A percentile compares a stretch with the other conserved stretches of the same genome.
phyloP scores from a whole-genome alignment of 2,888 invertebrate species.

The Tetropium fuscum region DNA sequence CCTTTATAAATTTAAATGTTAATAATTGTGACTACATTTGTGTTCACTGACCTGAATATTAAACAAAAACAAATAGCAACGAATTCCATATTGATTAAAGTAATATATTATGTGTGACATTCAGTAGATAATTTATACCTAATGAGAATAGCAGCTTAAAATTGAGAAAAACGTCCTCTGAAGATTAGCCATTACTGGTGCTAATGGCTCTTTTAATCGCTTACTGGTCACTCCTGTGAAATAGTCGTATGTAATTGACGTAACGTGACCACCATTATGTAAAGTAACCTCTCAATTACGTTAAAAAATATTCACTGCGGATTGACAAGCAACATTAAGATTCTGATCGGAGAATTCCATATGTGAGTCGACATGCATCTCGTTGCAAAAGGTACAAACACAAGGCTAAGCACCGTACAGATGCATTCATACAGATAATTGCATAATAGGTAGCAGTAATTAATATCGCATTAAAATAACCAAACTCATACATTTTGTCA shows the following conservation, averaged over 20 bases:
- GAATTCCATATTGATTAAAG: too few relatives aligned
- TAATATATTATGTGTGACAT: too few relatives aligned
- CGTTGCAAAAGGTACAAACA: slow-evolving; percentile 38
- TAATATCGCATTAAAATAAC: slow-evolving; percentile 46
- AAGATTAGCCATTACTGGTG: neutral
- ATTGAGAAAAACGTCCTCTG: neutral
- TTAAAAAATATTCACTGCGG: slow-evolving; percentile 49
- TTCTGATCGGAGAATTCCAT: slow-evolving; percentile 49
- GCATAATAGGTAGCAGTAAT: slow-evolving; percentile 46
- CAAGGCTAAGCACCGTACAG: slow-evolving; percentile 29
- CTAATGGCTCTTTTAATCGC: slow-evolving; percentile 13
- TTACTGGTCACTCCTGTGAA: slow-evolving; percentile 30
- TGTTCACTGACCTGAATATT: too few relatives aligned
- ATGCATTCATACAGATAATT: slow-evolving; percentile 35
- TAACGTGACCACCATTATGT: slow-evolving; percentile 51
- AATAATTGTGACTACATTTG: too few relatives aligned
- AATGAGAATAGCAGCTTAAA: too few relatives aligned
- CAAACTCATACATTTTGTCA: slow-evolving; percentile 36
- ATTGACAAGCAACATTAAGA: slow-evolving; percentile 54
- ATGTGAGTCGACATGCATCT: slow-evolving; percentile 42
- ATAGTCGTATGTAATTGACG: slow-evolving; percentile 38
- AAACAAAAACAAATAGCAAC: too few relatives aligned
- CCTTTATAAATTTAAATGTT: too few relatives aligned
- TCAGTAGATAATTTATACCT: too few relatives aligned
- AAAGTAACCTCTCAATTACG: slow-evolving; percentile 54